Evolutionary conservation across 2,797 vertebrate genomes (phyloP).

Genomic region (Pteronotus mesoamericanus): DNA sequence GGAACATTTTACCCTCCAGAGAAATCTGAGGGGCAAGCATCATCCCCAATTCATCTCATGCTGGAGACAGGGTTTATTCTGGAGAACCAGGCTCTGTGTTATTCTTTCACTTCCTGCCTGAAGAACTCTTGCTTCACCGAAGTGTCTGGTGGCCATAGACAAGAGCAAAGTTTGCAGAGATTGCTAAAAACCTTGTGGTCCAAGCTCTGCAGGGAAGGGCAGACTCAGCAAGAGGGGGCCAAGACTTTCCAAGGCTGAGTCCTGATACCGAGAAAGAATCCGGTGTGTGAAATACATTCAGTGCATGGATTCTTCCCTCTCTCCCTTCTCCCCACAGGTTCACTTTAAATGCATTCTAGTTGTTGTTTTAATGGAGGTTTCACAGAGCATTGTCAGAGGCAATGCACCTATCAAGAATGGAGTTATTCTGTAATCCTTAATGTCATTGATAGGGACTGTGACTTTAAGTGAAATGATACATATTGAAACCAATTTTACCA

Average conservation of each 20-base stretch:
- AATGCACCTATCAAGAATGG: background rate
- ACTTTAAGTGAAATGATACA: background rate
- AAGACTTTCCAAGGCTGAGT: background rate
- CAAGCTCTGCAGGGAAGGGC: background rate
- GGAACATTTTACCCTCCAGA: conserved; percentile 4
- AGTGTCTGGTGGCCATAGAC: background rate
- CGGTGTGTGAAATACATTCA: background rate
- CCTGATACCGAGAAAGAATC: background rate
- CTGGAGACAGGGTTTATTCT: background rate
- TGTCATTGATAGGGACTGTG: background rate
- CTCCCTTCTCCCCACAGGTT: background rate
- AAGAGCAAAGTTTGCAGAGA: background rate
- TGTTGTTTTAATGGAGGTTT: background rate
- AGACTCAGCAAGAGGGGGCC: background rate
- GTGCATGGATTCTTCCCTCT: background rate
- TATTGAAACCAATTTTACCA: background rate
- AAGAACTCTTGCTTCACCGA: background rate
- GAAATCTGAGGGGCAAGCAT: background rate
- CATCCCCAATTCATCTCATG: background rate
- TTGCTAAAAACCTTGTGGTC: background rate
- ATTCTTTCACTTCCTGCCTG: background rate
- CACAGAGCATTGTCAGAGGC: background rate
- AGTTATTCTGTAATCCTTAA: background rate
- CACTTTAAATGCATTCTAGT: background rate
- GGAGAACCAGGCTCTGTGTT: background rate